Conservation (phyloP, 1,140 invertebrate genomes). For the Philopotamus ludificatus region DNA sequence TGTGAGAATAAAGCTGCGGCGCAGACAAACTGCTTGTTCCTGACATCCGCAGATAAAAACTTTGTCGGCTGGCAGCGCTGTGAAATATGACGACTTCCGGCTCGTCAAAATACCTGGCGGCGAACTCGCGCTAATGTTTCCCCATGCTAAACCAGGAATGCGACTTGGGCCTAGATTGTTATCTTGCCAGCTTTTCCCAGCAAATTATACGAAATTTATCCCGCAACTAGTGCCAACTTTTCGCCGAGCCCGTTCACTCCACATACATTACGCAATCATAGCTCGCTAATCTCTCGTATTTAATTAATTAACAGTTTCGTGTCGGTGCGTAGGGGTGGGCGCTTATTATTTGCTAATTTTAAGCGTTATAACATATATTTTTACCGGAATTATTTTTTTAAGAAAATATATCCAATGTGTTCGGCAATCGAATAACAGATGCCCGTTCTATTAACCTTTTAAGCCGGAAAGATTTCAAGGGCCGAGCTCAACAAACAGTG, state of each 20-base stretch:
- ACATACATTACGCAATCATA: background rate
- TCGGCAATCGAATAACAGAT: slow-evolving; percentile 17
- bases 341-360: too few relatives aligned
- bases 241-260: background rate
- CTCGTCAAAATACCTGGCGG: slow-evolving; percentile 35
- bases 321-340: too few relatives aligned
- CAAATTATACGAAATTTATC: background rate
- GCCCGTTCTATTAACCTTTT: slow-evolving; percentile 20
- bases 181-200: background rate
- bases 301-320: too few relatives aligned
- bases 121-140: slow-evolving; percentile 22
- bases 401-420: too few relatives aligned
- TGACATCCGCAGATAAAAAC: slow-evolving; percentile 39
- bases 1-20: background rate
- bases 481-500: background rate
- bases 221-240: background rate
- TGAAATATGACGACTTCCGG: slow-evolving; percentile 42
- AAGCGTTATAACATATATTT: too few relatives aligned
- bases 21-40: slow-evolving; percentile 18
- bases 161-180: background rate
- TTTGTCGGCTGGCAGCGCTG: slow-evolving; percentile 14
- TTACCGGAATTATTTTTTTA: too few relatives aligned
- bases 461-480: background rate
- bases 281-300: background rate
- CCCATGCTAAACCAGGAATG: slow-evolving; percentile 14